These are phyloP conservation scores for Upupa epops DNA, from an alignment of 2,113 vertebrate species.

Conservation along the genomic window DNA sequence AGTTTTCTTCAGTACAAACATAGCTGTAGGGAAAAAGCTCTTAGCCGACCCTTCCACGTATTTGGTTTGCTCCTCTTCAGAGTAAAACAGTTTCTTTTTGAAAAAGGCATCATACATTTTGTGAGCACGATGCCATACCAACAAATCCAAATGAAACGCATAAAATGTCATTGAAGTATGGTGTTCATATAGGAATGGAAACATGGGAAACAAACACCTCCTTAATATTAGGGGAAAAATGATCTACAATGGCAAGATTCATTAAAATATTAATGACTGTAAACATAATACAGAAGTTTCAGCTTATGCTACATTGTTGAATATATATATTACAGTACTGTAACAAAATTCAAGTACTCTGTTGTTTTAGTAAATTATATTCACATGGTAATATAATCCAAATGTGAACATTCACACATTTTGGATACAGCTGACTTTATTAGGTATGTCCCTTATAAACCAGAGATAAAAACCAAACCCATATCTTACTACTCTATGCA, in stretches of 20 bases:
- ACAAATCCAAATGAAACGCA: background rate
- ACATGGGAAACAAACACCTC: background rate
- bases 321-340: background rate
- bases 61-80: background rate
- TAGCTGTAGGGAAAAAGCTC: background rate
- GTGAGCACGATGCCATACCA: background rate
- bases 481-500: background rate
- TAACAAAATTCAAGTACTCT: background rate
- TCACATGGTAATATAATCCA: background rate
- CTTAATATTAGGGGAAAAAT: background rate
- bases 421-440: background rate
- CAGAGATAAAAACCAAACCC: fast-evolving
- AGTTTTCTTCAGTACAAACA: background rate
- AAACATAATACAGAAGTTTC: background rate
- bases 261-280: background rate
- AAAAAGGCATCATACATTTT: background rate
- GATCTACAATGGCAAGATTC: background rate
- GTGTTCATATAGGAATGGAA: background rate
- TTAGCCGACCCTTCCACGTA: background rate
- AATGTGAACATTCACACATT: background rate
- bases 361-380: background rate
- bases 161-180: background rate
- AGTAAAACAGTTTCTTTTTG: background rate
- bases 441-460: background rate
- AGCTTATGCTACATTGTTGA: background rate